A percentile compares a stretch with the other conserved stretches of the same genome.
Conservation (phyloP, 2,797 vertebrate genomes). For the Cirrhinus mrigala region DNA sequence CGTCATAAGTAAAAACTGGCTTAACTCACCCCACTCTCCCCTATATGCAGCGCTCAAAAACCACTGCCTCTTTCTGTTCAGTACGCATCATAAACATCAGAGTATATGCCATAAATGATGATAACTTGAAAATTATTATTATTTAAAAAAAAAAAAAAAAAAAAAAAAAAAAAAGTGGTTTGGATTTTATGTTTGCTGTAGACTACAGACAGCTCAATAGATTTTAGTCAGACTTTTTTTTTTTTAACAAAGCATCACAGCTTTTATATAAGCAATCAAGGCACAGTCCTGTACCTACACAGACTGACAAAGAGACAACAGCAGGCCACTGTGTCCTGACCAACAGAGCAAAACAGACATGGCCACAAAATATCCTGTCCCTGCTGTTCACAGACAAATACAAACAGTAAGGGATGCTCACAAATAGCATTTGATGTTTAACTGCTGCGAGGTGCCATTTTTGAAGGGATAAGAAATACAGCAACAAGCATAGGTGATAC, state of each 20-base stretch:
- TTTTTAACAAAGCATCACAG: not conserved
- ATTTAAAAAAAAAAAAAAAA: no score
- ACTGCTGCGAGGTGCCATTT: not conserved
- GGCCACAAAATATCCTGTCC: not conserved
- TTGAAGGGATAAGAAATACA: not conserved
- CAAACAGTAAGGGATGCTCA: not conserved
- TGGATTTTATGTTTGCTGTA: not conserved
- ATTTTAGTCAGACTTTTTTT: not conserved
- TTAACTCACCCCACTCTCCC: no score
- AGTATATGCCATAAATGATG: not conserved
- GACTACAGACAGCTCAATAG: not conserved
- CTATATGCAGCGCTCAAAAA: not conserved
- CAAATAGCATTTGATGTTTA: not conserved
- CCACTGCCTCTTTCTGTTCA: no score
- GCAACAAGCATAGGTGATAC: not conserved
- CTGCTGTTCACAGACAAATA: conserved; percentile 6
- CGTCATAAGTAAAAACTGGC: no score
- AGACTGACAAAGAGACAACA: not conserved
- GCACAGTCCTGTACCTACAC: not conserved
- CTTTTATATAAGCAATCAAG: not conserved
- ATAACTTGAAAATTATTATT: not conserved
- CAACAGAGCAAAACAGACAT: conserved; percentile 12
- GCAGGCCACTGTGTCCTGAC: not conserved
- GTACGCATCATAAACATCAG: no score
- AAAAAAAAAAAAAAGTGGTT: not conserved